Evolutionary conservation across 2,797 vertebrate species (phyloP).

Genomic region (Chanos chanos): DNA sequence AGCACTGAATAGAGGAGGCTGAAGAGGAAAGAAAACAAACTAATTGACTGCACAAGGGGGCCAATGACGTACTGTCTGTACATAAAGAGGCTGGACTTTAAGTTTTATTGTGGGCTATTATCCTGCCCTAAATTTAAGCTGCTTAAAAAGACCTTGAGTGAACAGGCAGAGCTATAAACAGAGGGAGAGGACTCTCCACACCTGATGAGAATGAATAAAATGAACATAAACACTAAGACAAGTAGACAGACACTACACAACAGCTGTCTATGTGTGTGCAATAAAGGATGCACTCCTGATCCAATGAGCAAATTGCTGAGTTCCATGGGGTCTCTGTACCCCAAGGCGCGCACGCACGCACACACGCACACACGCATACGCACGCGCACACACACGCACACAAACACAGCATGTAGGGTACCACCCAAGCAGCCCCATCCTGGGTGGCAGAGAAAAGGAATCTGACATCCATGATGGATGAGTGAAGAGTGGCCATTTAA

Average conservation of each 20-base stretch:
- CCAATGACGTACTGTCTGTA: slow-evolving; percentile 1
- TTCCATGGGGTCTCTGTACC: too few species aligned
- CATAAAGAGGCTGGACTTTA: not conserved
- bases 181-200: slow-evolving; percentile 3
- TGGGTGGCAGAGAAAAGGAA: slow-evolving; percentile 9
- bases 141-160: not conserved
- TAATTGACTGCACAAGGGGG: slow-evolving; percentile 8
- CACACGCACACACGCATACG: slow-evolving; percentile 4
- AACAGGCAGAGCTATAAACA: not conserved
- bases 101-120: not conserved
- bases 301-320: too few species aligned
- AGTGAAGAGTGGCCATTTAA: not conserved
- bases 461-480: not conserved
- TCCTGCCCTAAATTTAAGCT: not conserved
- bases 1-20: slow-evolving; percentile 1
- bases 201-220: not conserved
- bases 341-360: not conserved
- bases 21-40: slow-evolving; percentile 17
- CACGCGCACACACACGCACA: not conserved
- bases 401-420: not conserved
- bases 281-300: slow-evolving; percentile 6
- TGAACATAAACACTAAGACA: not conserved
- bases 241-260: slow-evolving; percentile 44
- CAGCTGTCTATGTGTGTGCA: too few species aligned
- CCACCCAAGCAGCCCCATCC: slow-evolving; percentile 1